A percentile compares a stretch with the other conserved stretches of the same genome.
phyloP scores from a whole-genome alignment of 2,888 invertebrate genomes.

The Rosalia funebris region DNA sequence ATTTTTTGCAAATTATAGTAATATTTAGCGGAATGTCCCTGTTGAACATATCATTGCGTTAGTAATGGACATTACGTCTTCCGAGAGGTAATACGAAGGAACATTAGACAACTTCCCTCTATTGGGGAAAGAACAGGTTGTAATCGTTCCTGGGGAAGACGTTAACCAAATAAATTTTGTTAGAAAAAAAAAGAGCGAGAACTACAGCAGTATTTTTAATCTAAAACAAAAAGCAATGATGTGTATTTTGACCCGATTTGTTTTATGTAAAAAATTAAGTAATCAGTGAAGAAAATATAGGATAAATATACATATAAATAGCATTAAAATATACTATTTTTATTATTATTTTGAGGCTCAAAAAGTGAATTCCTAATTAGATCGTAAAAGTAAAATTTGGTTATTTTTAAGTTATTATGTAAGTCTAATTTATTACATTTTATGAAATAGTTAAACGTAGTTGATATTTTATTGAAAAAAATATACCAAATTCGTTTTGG shows the following conservation, averaged over 20 bases:
- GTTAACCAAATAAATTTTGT: conserved; percentile 5
- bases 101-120: background rate
- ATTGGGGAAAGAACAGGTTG: background rate
- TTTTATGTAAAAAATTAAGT: conserved; percentile 15
- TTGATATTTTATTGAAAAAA: conserved; percentile 19
- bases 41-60: conserved; percentile 34
- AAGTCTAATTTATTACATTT: conserved; percentile 24
- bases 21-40: conserved; percentile 29
- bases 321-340: conserved; percentile 21
- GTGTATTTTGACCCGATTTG: conserved; percentile 20
- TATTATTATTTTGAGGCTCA: conserved; percentile 40
- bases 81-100: background rate
- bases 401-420: conserved; percentile 19
- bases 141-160: conserved; percentile 1
- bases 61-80: conserved; percentile 6
- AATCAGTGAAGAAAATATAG: conserved; percentile 9
- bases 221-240: conserved; percentile 24
- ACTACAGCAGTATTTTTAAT: conserved; percentile 21
- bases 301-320: conserved; percentile 21
- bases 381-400: conserved; percentile 24
- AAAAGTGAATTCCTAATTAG: conserved; percentile 45
- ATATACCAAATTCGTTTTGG: conserved; percentile 23
- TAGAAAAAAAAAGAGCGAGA: conserved; percentile 3
- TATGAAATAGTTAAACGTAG: conserved; percentile 21
- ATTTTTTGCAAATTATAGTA: conserved; percentile 25